Percentiles rank a stretch among this genome's conserved stretches.
Conservation (phyloP, 2,888 invertebrate species). For the Stramonita haemastoma region DNA sequence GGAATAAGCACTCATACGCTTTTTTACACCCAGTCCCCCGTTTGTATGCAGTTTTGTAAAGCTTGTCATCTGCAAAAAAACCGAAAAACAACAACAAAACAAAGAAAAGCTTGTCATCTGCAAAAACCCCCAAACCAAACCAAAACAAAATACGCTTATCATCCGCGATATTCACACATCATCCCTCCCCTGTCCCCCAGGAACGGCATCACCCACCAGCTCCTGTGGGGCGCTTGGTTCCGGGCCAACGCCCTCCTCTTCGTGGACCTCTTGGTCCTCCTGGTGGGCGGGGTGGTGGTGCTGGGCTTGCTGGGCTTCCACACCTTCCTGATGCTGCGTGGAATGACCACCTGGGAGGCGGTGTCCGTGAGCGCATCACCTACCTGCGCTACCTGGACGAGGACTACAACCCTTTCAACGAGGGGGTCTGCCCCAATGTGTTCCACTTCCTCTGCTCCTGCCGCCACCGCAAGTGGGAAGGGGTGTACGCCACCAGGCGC, state of each 20-base stretch:
- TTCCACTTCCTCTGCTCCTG: slow-evolving; percentile 67
- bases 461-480: slow-evolving; percentile 66
- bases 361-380: slow-evolving; percentile 75
- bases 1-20: too few relatives aligned
- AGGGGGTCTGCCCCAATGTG: slow-evolving; percentile 72
- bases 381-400: slow-evolving; percentile 75
- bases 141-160: too few relatives aligned
- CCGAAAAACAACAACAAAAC: too few relatives aligned
- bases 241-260: slow-evolving; percentile 68
- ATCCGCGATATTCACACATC: too few relatives aligned
- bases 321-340: slow-evolving; percentile 73
- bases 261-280: slow-evolving; percentile 67
- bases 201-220: slow-evolving; percentile 62
- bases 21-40: too few relatives aligned
- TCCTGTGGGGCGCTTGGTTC: slow-evolving; percentile 70
- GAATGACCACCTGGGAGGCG: slow-evolving; percentile 77
- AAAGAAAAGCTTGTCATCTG: too few relatives aligned
- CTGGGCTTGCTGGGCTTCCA: slow-evolving; percentile 72
- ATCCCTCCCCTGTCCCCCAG: slow-evolving; percentile 54
- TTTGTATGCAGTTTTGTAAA: too few relatives aligned
- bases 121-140: too few relatives aligned
- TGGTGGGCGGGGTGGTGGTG: slow-evolving; percentile 68
- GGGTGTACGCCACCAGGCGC: slow-evolving; percentile 64
- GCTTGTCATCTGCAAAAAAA: too few relatives aligned
- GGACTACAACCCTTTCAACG: slow-evolving; percentile 76